Conservation (phyloP, 2,113 vertebrate genomes). For the Tretioscincus oriximinensis region DNA sequence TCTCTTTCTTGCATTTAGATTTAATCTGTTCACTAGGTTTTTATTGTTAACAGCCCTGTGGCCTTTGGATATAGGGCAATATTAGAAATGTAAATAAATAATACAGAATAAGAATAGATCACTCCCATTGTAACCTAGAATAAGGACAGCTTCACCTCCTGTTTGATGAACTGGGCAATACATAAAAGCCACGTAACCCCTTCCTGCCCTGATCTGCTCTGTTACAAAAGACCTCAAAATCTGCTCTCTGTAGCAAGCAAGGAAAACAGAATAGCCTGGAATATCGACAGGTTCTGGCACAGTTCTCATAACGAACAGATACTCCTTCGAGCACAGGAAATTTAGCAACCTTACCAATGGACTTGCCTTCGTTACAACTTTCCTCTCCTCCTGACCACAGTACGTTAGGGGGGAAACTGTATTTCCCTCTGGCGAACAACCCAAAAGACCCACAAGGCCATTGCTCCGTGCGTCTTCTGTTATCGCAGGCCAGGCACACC, state of each 20-base stretch:
- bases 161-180: too few species aligned
- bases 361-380: background rate
- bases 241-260: too few species aligned
- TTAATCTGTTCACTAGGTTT: too few species aligned
- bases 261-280: background rate
- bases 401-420: background rate
- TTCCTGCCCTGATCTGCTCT: background rate
- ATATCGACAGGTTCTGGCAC: background rate
- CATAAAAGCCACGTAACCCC: background rate
- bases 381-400: slow-evolving; percentile 12
- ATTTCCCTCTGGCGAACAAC: background rate
- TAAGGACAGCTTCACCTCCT: background rate
- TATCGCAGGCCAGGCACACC: too few species aligned
- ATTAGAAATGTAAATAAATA: too few species aligned
- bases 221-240: too few species aligned
- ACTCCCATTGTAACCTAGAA: background rate
- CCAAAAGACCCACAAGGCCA: background rate
- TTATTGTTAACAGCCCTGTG: too few species aligned
- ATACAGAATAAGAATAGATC: too few species aligned
- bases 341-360: background rate
- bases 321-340: slow-evolving; percentile 8
- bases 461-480: too few species aligned
- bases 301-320: background rate
- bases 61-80: too few species aligned
- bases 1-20: too few species aligned